A percentile compares a stretch with the other conserved stretches of the same genome.
Evolutionary conservation across 1,140 invertebrate genomes (phyloP).

Genomic region (Zaprionus capensis): DNA sequence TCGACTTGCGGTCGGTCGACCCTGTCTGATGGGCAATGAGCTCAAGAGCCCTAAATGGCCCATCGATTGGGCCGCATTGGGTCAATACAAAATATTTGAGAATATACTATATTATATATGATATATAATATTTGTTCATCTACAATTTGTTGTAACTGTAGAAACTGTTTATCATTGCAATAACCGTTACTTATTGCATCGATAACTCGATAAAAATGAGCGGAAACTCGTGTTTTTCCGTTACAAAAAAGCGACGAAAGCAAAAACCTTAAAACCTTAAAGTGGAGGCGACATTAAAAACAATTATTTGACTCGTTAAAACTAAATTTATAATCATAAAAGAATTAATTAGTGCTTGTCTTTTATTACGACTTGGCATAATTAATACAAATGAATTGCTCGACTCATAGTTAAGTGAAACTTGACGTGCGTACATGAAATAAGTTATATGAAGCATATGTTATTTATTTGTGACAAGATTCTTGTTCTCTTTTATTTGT

Average conservation of each 20-base stretch:
- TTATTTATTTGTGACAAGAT: not conserved
- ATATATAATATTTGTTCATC: too few species aligned
- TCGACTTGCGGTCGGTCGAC: not conserved
- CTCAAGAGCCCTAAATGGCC: not conserved
- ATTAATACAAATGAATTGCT: conserved; percentile 51
- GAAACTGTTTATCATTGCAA: not conserved
- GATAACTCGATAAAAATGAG: conserved; percentile 5
- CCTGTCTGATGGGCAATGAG: not conserved
- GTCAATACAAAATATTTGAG: not conserved
- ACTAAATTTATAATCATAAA: conserved; percentile 50
- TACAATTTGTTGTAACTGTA: not conserved
- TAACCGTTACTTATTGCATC: not conserved
- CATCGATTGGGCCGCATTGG: conserved; percentile 1
- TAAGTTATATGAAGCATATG: not conserved
- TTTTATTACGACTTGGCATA: not conserved
- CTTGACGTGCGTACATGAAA: not conserved
- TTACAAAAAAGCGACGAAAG: not conserved
- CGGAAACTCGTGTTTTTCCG: not conserved
- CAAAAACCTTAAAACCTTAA: not conserved
- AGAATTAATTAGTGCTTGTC: conserved; percentile 11
- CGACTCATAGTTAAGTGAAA: conserved; percentile 32
- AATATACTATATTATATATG: too few species aligned
- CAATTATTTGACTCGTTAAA: conserved; percentile 26
- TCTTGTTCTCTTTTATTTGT: not conserved
- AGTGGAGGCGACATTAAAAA: not conserved